Percentiles rank a stretch among this genome's conserved stretches.
These are phyloP conservation scores for Hypanus sabinus DNA, from an alignment of 2,113 vertebrate species.

Conservation along the genomic window DNA sequence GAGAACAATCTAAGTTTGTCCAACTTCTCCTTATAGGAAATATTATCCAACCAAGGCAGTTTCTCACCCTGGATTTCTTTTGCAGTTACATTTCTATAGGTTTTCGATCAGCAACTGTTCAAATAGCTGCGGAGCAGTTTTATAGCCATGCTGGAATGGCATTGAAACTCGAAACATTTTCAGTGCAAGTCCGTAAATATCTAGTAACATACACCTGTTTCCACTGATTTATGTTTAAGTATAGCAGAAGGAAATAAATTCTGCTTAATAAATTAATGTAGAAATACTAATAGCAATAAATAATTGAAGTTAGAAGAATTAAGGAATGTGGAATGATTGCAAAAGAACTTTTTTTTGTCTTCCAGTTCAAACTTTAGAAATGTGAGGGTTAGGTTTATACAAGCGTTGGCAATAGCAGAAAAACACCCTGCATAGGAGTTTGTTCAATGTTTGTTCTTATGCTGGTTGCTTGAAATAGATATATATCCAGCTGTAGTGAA, in stretches of 20 bases:
- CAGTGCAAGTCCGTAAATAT: neutral
- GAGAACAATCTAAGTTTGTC: too few species aligned
- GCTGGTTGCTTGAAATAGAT: neutral
- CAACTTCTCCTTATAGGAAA: too few species aligned
- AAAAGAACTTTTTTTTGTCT: neutral
- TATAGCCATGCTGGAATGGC: neutral
- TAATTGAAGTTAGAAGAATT: neutral
- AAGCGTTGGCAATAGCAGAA: neutral
- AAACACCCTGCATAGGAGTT: neutral
- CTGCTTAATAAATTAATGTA: neutral
- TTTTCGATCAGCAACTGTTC: neutral
- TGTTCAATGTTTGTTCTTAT: neutral
- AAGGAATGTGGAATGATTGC: neutral
- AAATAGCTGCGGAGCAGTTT: neutral
- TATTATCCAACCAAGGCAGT: too few species aligned
- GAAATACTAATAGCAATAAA: neutral
- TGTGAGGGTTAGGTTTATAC: neutral
- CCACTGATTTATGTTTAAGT: neutral
- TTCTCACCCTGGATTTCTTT: neutral
- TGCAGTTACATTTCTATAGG: neutral
- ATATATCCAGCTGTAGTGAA: neutral
- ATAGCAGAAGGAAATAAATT: neutral
- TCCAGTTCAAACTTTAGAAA: neutral
- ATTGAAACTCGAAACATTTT: slow-evolving; percentile 1
- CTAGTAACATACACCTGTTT: neutral